Percentiles rank a stretch among this genome's conserved stretches.
phyloP scores from a whole-genome alignment of 2,113 vertebrate species.

The Cervus canadensis region DNA sequence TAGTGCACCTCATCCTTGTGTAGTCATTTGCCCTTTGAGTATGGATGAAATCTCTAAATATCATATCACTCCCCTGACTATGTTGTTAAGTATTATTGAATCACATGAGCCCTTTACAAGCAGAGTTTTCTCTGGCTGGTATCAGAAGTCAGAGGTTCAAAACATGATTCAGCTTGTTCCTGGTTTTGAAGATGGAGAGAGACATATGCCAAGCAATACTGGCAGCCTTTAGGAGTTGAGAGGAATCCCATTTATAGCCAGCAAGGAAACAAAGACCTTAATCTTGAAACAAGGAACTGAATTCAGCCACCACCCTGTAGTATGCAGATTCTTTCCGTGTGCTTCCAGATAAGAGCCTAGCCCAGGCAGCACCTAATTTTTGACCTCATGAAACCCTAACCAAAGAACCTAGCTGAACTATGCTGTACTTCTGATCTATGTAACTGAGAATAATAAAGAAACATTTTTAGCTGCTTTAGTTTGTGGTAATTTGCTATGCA shows the following conservation, averaged over 20 bases:
- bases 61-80: background rate
- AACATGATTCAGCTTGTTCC: background rate
- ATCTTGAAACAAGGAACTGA: background rate
- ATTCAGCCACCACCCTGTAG: background rate
- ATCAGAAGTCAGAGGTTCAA: background rate
- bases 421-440: background rate
- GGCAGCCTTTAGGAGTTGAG: background rate
- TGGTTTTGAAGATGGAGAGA: background rate
- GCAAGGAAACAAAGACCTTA: background rate
- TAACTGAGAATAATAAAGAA: background rate
- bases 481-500: background rate
- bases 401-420: background rate
- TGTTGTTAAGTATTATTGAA: background rate
- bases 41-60: background rate
- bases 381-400: background rate
- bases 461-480: background rate
- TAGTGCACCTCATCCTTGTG: background rate
- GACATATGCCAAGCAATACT: background rate
- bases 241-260: background rate
- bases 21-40: background rate
- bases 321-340: background rate
- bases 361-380: background rate
- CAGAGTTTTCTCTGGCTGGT: background rate
- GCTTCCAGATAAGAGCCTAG: background rate
- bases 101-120: background rate